These are phyloP conservation scores for Bellardia bayeri DNA, from an alignment of 2,888 invertebrate genomes.

Conservation along the genomic window DNA sequence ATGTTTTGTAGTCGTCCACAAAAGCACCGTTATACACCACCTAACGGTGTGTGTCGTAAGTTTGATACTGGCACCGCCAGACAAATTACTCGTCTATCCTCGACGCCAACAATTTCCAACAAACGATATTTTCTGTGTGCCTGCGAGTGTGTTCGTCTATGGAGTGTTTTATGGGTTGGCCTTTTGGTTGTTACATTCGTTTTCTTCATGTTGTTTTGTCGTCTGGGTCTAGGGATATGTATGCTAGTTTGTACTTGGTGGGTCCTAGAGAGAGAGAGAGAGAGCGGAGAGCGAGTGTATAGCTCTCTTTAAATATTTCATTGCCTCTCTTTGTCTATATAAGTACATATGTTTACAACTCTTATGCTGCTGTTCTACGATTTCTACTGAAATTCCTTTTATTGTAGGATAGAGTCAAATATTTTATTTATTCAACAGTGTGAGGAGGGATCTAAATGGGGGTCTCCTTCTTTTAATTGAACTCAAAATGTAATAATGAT, in stretches of 20 bases:
- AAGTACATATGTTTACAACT: neutral
- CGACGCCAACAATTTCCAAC: constrained; percentile 57
- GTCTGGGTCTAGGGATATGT: constrained; percentile 50
- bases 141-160: constrained; percentile 19
- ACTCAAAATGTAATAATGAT: constrained; percentile 28
- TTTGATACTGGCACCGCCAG: constrained; percentile 79
- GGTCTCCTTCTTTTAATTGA: constrained; percentile 16
- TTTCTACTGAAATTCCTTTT: neutral
- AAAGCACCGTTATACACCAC: constrained; percentile 78
- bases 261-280: constrained; percentile 66
- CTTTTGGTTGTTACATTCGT: constrained; percentile 59
- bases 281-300: neutral
- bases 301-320: constrained; percentile 47
- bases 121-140: constrained; percentile 17
- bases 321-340: constrained; percentile 4
- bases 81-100: constrained; percentile 67
- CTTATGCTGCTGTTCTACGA: constrained; percentile 2
- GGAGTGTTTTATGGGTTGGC: constrained; percentile 66
- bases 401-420: constrained; percentile 14
- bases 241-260: constrained; percentile 28
- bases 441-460: neutral
- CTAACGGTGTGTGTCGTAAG: constrained; percentile 82
- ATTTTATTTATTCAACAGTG: neutral
- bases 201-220: constrained; percentile 28
- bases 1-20: constrained; percentile 75